A percentile compares a stretch with the other conserved stretches of the same genome.
Evolutionary conservation across 2,113 vertebrate species (phyloP).

Genomic region (Genyomyrus donnyi): DNA sequence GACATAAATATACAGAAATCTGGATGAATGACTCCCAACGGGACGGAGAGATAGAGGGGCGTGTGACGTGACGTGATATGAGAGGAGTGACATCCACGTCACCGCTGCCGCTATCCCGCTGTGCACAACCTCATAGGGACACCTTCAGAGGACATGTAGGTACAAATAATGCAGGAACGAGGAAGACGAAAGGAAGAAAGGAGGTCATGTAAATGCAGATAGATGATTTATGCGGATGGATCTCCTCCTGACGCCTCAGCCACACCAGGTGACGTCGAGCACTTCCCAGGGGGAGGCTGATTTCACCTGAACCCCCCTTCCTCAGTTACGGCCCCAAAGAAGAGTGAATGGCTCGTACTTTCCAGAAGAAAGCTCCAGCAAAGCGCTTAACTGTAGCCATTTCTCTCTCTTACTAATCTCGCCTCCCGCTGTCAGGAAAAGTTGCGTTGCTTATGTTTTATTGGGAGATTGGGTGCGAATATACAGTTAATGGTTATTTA

Average conservation of each 20-base stretch:
- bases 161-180: neutral
- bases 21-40: neutral
- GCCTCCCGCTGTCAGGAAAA: neutral
- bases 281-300: neutral
- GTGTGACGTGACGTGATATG: neutral
- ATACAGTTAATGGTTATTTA: neutral
- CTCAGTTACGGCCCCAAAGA: neutral
- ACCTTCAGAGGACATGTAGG: neutral
- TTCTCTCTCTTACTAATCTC: neutral
- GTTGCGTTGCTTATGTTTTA: neutral
- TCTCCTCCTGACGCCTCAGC: neutral
- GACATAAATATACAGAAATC: neutral
- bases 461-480: neutral
- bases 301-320: neutral
- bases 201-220: neutral
- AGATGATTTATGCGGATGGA: neutral
- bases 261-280: neutral
- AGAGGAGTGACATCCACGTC: neutral
- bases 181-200: neutral
- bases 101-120: neutral
- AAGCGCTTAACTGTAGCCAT: no score
- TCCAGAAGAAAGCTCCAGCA: no score
- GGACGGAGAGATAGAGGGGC: neutral
- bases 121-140: neutral
- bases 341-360: neutral